Evolutionary conservation across 1,140 invertebrate species (phyloP).

Genomic region (Drosophila lacteicornis): DNA sequence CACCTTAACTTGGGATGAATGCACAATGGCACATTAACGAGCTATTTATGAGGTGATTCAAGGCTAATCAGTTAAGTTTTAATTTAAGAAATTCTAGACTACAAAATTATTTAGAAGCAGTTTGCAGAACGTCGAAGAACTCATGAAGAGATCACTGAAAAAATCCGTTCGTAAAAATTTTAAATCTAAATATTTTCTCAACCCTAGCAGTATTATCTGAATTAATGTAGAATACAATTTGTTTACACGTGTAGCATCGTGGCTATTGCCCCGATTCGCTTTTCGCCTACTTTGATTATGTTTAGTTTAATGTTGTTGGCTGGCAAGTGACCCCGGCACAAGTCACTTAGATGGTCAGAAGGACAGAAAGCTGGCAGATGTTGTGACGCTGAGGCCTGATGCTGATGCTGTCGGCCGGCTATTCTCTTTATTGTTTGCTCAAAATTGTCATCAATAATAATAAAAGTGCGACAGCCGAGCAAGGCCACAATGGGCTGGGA

Average conservation of each 20-base stretch:
- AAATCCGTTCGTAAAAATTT: too few species aligned
- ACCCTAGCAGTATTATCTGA: too few species aligned
- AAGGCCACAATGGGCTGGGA: slow-evolving; percentile 55
- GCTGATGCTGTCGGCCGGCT: slow-evolving; percentile 34
- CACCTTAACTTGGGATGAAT: too few species aligned
- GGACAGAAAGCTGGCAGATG: slow-evolving; percentile 48
- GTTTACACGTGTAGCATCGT: not conserved
- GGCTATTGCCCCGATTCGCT: slow-evolving; percentile 16
- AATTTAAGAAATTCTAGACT: too few species aligned
- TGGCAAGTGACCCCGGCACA: slow-evolving; percentile 44
- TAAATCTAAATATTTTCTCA: too few species aligned
- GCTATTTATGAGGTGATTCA: too few species aligned
- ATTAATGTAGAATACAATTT: too few species aligned
- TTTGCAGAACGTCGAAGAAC: too few species aligned
- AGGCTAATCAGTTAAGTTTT: too few species aligned
- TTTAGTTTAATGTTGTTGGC: slow-evolving; percentile 57
- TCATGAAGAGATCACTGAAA: too few species aligned
- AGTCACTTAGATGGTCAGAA: slow-evolving; percentile 42
- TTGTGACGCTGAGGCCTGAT: slow-evolving; percentile 23
- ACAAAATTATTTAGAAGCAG: too few species aligned
- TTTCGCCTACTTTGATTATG: slow-evolving; percentile 52
- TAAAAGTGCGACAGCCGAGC: slow-evolving; percentile 65
- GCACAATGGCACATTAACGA: too few species aligned
- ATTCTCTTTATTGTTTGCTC: slow-evolving; percentile 78
- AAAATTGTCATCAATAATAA: slow-evolving; percentile 83